A percentile compares a stretch with the other conserved stretches of the same genome.
phyloP scores from a whole-genome alignment of 1,140 invertebrate species.

The Melitaea cinxia region DNA sequence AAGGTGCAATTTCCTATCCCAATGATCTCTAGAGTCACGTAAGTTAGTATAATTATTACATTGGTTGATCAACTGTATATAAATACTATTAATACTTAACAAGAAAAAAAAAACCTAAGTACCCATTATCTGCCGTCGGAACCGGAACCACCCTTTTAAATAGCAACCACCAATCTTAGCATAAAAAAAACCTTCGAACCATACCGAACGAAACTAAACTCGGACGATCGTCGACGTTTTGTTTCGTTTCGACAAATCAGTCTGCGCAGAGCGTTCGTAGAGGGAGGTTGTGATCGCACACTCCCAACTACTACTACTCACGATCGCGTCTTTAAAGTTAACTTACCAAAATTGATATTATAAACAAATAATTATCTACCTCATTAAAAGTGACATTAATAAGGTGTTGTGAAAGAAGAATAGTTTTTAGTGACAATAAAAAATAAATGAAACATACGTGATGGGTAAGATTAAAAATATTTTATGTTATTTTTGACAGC shows the following conservation, averaged over 20 bases:
- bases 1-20: no score
- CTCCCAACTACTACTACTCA: constrained; percentile 45
- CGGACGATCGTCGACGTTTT: constrained; percentile 32
- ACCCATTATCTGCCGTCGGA: constrained; percentile 42
- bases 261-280: constrained; percentile 54
- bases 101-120: constrained; percentile 18
- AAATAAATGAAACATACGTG: constrained; percentile 26
- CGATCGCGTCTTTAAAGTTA: constrained; percentile 56
- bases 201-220: constrained; percentile 51
- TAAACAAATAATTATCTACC: constrained; percentile 40
- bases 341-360: constrained; percentile 24
- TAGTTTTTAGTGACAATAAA: constrained; percentile 22
- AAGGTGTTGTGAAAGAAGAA: constrained; percentile 49
- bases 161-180: constrained; percentile 50
- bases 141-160: constrained; percentile 64
- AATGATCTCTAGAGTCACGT: no score
- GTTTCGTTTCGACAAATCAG: no score
- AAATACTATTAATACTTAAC: background rate
- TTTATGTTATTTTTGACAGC: constrained; percentile 20
- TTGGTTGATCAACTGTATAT: no score
- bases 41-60: no score
- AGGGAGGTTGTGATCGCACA: constrained; percentile 45
- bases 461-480: constrained; percentile 57
- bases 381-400: constrained; percentile 50
- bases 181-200: constrained; percentile 40